Base-by-base conservation (phyloP, 1,140 invertebrate species). In the Oryzaephilus surinamensis region DNA sequence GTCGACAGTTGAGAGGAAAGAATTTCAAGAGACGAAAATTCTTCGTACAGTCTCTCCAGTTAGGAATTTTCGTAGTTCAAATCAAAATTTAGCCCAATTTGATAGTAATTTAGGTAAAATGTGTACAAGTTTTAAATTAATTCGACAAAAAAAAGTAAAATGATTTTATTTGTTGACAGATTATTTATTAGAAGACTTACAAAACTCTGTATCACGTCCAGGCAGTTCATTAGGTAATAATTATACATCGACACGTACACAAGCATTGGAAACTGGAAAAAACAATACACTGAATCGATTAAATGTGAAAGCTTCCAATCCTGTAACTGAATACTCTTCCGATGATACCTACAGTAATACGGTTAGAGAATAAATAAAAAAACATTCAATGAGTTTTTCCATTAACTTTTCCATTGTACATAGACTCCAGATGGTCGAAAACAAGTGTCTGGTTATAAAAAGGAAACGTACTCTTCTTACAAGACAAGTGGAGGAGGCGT, bases 131-230 rank as follows among this genome's bases (percentile, higher is more conserved):
- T 12, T 8, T 5, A 10, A 29, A 16, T 4, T 16, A 16, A 17
- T 8, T 38, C 4, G 24, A 29, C 13, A 4, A 17, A 35, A 19
- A 21, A n/a, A n/a, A n/a, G n/a, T n/a, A 6, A 27, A 2, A 29
- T 0, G 33, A 30, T 46, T 46, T 6, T 28, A 58, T 57, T n/a
- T n/a, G n/a, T n/a, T n/a, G n/a, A n/a, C n/a, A n/a, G n/a, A 62
- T 52, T 45, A 60, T 38, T 31, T 62, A 29, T 33, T 62, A 12
- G 59, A 61, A 40, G 60, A 62, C 39, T 42, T 62, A 5, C 60
- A 62, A 44, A 60, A 52, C 44, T 59, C 60, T 1, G 59, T 62
- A 8, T 51, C 58, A 2, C 49, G 56, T 23, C 54, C 58, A 10
- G 49, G 54, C 3, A 57, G 55, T 32, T 55, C 55, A 13, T 18